Percentiles rank a stretch among this genome's conserved stretches.
These are phyloP conservation scores for Synanthedon vespiformis DNA, from an alignment of 2,888 invertebrate genomes.

Conservation along the genomic window DNA sequence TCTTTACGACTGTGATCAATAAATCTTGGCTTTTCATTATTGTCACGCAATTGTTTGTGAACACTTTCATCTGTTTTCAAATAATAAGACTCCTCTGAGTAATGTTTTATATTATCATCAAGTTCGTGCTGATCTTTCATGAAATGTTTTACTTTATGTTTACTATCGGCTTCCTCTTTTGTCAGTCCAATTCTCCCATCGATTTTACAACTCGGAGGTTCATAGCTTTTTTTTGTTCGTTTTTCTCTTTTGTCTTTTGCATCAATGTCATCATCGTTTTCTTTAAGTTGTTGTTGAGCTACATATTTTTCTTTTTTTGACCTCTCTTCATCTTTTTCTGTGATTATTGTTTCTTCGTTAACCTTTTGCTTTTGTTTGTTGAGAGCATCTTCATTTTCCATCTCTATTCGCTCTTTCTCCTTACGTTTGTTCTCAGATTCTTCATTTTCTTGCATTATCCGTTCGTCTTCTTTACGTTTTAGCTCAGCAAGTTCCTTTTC, in stretches of 20 bases:
- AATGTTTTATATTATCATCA: no score
- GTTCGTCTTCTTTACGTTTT: constrained; percentile 1
- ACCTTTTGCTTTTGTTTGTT: neutral
- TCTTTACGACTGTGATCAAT: constrained; percentile 34
- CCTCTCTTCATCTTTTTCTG: neutral
- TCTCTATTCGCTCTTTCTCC: neutral
- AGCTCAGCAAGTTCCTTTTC: constrained; percentile 1
- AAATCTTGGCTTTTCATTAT: constrained; percentile 24
- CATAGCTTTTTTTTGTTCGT: constrained; percentile 2
- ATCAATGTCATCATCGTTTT: neutral
- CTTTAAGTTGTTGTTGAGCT: constrained; percentile 2
- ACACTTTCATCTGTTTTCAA: no score
- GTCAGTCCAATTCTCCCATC: neutral
- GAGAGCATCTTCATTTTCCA: constrained; percentile 4
- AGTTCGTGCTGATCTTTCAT: no score
- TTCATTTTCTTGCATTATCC: constrained; percentile 4
- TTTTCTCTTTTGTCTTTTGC: no score
- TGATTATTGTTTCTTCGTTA: neutral
- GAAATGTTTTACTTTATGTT: no score
- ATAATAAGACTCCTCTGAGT: no score
- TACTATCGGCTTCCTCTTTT: neutral
- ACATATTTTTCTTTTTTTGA: constrained; percentile 7
- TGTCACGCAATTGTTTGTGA: constrained; percentile 6
- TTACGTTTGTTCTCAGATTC: constrained; percentile 1
- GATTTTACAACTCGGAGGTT: neutral